phyloP scores from a whole-genome alignment of 2,113 vertebrate genomes.

The Prionailurus bengalensis region DNA sequence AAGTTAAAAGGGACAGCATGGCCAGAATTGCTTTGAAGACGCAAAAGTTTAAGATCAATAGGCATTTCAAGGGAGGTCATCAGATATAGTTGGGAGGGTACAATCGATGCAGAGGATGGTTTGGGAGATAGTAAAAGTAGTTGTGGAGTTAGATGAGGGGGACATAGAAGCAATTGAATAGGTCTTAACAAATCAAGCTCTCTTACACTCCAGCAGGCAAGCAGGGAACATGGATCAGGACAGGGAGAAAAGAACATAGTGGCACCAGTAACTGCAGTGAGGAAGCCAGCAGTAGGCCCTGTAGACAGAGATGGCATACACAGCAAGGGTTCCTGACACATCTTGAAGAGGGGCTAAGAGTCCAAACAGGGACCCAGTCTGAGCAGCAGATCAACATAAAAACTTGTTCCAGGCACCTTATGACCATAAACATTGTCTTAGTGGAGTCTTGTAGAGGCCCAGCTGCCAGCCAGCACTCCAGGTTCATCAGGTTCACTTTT shows the following conservation, averaged over 20 bases:
- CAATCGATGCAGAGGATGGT: not conserved
- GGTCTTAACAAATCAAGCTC: not conserved
- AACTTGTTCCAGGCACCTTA: not conserved
- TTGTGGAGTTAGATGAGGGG: not conserved
- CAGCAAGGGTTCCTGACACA: not conserved
- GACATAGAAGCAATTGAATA: not conserved
- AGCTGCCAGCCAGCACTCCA: not conserved
- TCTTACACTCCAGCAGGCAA: not conserved
- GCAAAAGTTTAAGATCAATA: not conserved
- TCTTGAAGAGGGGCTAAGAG: not conserved
- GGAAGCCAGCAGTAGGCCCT: not conserved
- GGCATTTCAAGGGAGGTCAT: not conserved
- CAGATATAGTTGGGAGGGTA: not conserved
- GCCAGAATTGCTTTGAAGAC: not conserved
- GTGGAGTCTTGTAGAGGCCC: not conserved
- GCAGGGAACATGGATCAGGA: not conserved
- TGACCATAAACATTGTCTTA: not conserved
- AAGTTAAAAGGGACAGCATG: not conserved
- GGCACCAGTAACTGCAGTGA: not conserved
- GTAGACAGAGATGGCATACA: not conserved
- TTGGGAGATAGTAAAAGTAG: not conserved
- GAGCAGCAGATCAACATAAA: not conserved
- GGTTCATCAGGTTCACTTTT: not conserved
- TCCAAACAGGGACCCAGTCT: not conserved
- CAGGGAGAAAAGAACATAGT: not conserved